Evolutionary conservation across 1,140 invertebrate genomes (phyloP), one percentile per base, ranked within the genome.

Genomic region (Stegodyphus mimosarum): DNA sequence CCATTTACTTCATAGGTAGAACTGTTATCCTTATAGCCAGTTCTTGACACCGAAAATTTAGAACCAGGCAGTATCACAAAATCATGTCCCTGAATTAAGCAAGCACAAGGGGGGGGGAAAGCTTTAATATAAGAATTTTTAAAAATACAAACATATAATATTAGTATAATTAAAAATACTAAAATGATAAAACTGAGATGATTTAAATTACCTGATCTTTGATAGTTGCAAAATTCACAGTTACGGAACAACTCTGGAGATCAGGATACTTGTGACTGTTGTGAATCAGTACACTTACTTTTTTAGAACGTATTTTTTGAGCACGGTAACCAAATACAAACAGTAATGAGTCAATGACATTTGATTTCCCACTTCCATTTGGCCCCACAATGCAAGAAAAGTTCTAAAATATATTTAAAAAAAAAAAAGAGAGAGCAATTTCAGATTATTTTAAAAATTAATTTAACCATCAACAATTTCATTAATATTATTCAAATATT

Each of bases 341-440:
- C 84, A 99, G 92, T 95, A 99, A 96, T 0, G 99, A 98, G 91
- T 99, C 99, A 88, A 99, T 99, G 0, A 99, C 97, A 91, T 99
- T 99, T 87, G 97, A 98, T 90, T 99, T 99, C 0, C 99, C 99
- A 92, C 97, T 99, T n/a, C 99, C 99, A 92, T 99, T 99, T 1
- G 99, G 98, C 0, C 99, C 99, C 89, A 99, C 95, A 87, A 99
- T 99, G 11, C 97, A 94, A 17, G 97, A 97, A 89, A 99, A 99
- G 91, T 95, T 96, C 94, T 98, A 91, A 17, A 63, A 49, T 1
- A 33, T 33, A 76, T 2, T 60, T 6, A 66, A 71, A n/a, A 64
- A 15, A 67, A n/a, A 66, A 6, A 17, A 17, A 11, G 6, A 66
- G 7, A 66, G 6, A 66, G 10, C n/a, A 17, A 11, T n/a, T n/a